phyloP scores from a whole-genome alignment of 2,113 vertebrate species.

The Struthio camelus region DNA sequence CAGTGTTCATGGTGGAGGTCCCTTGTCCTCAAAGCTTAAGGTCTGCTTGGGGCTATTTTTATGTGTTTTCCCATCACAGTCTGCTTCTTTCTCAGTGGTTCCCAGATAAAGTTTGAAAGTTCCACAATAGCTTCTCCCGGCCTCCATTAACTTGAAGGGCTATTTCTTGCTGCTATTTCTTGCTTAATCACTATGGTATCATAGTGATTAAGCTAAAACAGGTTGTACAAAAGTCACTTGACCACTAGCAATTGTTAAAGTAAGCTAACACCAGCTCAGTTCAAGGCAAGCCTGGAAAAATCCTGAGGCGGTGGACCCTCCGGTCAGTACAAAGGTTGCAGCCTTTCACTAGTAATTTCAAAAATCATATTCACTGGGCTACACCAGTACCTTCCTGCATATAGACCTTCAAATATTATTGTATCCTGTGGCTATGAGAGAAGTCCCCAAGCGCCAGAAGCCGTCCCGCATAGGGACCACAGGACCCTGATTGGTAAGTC shows the following conservation, averaged over 20 bases:
- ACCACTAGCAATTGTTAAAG: neutral
- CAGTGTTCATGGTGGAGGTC: neutral
- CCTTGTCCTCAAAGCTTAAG: neutral
- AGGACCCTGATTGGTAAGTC: neutral
- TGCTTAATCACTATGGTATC: too few relatives aligned
- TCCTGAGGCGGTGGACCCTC: neutral
- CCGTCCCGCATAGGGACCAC: fast-evolving
- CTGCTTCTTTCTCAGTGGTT: neutral
- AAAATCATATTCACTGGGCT: neutral
- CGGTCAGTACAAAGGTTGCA: neutral
- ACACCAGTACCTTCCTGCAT: neutral
- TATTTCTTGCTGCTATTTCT: neutral
- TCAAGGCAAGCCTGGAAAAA: neutral
- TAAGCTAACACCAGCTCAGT: neutral
- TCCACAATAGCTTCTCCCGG: neutral
- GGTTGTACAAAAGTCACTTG: neutral
- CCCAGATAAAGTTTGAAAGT: neutral
- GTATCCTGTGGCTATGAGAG: neutral
- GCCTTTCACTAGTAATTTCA: neutral
- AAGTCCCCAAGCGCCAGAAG: neutral
- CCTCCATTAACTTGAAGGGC: neutral
- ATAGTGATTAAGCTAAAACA: neutral
- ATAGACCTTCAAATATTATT: neutral
- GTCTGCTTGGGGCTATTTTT: neutral
- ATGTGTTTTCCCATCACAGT: neutral